Percentiles rank a stretch among this genome's conserved stretches.
phyloP scores from a whole-genome alignment of 2,888 invertebrate genomes.

The Neoascia interrupta region DNA sequence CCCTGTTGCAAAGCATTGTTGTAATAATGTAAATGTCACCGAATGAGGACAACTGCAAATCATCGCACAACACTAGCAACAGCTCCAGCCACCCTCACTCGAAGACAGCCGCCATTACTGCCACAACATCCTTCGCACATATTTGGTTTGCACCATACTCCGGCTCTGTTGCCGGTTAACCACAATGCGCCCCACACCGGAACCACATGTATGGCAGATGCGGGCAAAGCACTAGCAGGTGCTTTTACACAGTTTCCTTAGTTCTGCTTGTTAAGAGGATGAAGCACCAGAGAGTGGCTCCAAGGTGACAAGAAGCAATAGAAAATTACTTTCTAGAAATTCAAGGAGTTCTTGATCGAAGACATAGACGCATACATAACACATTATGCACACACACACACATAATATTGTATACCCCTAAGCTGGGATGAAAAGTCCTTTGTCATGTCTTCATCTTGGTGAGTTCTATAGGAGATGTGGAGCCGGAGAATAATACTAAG shows the following conservation, averaged over 20 bases:
- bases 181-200: too few species aligned
- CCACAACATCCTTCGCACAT: too few species aligned
- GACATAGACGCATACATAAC: too few species aligned
- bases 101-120: too few species aligned
- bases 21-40: slow-evolving; percentile 44
- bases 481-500: neutral
- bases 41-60: slow-evolving; percentile 54
- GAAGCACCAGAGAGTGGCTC: neutral
- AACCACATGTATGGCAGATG: slow-evolving; percentile 43
- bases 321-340: slow-evolving; percentile 62
- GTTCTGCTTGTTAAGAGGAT: neutral
- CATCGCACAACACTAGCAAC: slow-evolving; percentile 25
- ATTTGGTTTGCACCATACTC: slow-evolving; percentile 9
- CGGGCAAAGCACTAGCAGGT: slow-evolving; percentile 21
- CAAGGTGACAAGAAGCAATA: slow-evolving; percentile 53
- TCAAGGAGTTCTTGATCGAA: slow-evolving; percentile 45
- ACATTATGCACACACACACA: neutral
- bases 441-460: slow-evolving; percentile 18
- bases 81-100: slow-evolving; percentile 12
- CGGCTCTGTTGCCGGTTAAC: slow-evolving; percentile 12
- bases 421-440: slow-evolving; percentile 10
- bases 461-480: neutral
- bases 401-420: neutral
- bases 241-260: slow-evolving; percentile 28
- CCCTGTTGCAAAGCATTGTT: slow-evolving; percentile 32